Conservation (phyloP, 2,113 vertebrate genomes). For the Oreocharis arfaki region DNA sequence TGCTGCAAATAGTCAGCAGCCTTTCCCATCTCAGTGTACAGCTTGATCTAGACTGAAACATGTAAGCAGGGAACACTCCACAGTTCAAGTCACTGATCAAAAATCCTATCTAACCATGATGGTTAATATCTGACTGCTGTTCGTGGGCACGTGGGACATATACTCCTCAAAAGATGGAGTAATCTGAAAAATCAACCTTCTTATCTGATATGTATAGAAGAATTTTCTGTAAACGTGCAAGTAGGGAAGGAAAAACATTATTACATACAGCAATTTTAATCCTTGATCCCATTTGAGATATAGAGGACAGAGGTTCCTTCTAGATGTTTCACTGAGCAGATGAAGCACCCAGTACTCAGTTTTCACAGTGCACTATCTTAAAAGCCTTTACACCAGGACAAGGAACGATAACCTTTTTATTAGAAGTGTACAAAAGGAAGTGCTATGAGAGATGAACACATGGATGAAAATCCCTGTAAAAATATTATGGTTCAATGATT, state of each 20-base stretch:
- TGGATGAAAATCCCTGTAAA: not conserved
- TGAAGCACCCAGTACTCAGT: not conserved
- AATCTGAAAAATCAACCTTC: not conserved
- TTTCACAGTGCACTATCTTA: not conserved
- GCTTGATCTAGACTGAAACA: not conserved
- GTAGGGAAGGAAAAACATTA: not conserved
- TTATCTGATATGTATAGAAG: not conserved
- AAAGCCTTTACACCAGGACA: not conserved
- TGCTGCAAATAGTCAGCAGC: not conserved
- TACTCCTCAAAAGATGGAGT: not conserved
- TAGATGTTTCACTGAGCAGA: not conserved
- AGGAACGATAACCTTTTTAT: not conserved
- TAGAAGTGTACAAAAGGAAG: not conserved
- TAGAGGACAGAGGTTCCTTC: not conserved
- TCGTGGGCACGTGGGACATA: not conserved
- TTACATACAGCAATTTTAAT: not conserved
- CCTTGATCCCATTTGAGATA: not conserved
- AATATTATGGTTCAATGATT: not conserved
- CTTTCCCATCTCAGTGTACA: not conserved
- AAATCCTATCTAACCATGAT: not conserved
- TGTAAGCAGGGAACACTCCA: fast-evolving
- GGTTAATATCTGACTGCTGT: not conserved
- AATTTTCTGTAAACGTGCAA: not conserved
- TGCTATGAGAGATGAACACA: not conserved
- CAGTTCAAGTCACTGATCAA: not conserved